Conservation (phyloP, 2,888 invertebrate genomes). For the Gari tellinella region DNA sequence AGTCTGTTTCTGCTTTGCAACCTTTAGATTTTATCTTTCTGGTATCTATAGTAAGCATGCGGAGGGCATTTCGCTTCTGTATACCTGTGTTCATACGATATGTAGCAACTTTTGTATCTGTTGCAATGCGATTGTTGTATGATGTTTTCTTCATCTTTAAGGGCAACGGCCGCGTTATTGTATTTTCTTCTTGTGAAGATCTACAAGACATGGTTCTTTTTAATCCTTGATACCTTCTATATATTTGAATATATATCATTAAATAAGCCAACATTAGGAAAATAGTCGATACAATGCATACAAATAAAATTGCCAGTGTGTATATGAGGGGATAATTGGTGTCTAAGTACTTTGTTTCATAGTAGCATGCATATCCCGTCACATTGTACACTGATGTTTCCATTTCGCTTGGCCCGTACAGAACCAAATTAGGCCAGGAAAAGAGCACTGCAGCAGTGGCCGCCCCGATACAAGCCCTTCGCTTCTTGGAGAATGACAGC, state of each 20-base stretch:
- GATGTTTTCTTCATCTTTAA: too few species aligned
- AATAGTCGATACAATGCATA: conserved; percentile 43
- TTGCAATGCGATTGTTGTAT: too few species aligned
- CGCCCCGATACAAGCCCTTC: conserved; percentile 52
- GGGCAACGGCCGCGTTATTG: not conserved
- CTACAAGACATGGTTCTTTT: not conserved
- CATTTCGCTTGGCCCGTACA: conserved; percentile 70
- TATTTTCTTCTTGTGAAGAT: not conserved
- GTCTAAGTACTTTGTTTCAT: conserved; percentile 53
- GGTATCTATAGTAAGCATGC: too few species aligned
- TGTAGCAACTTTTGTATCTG: too few species aligned
- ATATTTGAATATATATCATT: conserved; percentile 46
- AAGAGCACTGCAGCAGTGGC: conserved; percentile 45
- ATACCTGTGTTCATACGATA: too few species aligned
- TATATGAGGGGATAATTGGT: conserved; percentile 67
- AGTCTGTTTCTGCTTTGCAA: too few species aligned
- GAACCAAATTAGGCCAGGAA: conserved; percentile 66
- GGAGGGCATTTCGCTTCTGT: too few species aligned
- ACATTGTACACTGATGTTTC: conserved; percentile 55
- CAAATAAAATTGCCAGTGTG: conserved; percentile 34
- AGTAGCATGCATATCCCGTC: conserved; percentile 70
- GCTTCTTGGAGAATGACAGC: conserved; percentile 64
- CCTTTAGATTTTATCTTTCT: too few species aligned
- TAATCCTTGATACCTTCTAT: conserved; percentile 25
- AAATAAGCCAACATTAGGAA: conserved; percentile 47